These are phyloP conservation scores for Rhodinocichla rosea DNA, from an alignment of 2,113 vertebrate genomes.

Conservation along the genomic window DNA sequence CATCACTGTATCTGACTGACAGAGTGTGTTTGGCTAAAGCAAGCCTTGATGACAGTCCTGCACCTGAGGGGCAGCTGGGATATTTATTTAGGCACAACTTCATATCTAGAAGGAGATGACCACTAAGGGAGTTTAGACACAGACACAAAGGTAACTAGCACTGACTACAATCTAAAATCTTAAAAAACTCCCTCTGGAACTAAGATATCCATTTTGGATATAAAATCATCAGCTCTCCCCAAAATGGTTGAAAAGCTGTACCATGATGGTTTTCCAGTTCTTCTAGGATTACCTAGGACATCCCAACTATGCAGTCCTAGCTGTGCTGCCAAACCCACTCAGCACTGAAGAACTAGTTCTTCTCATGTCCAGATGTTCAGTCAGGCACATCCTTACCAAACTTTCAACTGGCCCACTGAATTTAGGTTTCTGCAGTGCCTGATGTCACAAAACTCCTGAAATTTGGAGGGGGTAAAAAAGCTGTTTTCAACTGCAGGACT, in stretches of 20 bases:
- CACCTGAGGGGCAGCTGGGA: neutral
- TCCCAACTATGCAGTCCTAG: neutral
- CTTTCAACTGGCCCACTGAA: neutral
- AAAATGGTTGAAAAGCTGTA: neutral
- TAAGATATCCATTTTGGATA: neutral
- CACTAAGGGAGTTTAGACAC: neutral
- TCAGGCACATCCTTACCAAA: neutral
- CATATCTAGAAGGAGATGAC: neutral
- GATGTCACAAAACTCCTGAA: neutral
- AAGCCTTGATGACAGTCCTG: neutral
- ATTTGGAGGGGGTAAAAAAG: fast-evolving
- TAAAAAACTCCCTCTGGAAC: neutral
- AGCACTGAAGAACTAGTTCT: neutral
- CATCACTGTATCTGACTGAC: neutral
- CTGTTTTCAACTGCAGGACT: neutral
- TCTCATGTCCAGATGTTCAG: neutral
- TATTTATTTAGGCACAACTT: neutral
- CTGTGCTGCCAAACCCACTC: neutral
- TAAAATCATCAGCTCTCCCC: neutral
- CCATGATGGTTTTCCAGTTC: neutral
- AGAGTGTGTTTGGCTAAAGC: neutral
- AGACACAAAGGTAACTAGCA: neutral
- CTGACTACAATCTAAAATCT: neutral
- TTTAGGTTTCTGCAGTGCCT: neutral
- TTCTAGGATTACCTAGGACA: neutral